A percentile compares a stretch with the other conserved stretches of the same genome.
Conservation (phyloP, 2,113 vertebrate genomes). For the Pseudorhombus dupliciocellatus region DNA sequence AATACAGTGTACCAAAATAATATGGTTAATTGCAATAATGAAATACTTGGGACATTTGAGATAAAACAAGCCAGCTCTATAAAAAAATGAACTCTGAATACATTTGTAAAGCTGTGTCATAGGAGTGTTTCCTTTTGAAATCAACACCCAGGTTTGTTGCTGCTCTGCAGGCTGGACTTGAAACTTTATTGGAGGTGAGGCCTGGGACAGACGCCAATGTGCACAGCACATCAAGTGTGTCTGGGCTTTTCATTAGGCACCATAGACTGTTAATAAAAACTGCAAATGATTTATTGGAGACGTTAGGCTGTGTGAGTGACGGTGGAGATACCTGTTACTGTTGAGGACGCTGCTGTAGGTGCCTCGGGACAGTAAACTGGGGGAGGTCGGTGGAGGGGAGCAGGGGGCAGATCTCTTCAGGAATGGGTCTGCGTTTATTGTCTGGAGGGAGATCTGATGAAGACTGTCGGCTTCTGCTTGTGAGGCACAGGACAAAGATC, state of each 20-base stretch:
- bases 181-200: background rate
- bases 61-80: background rate
- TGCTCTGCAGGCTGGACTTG: background rate
- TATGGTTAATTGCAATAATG: no score
- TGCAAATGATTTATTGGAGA: no score
- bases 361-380: slow-evolving; percentile 79
- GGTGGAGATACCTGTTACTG: slow-evolving; percentile 70
- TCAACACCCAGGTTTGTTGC: background rate
- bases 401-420: slow-evolving; percentile 89
- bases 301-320: background rate
- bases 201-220: no score
- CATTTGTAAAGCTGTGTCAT: background rate
- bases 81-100: background rate
- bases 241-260: no score
- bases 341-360: slow-evolving; percentile 94
- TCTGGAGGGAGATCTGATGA: slow-evolving; percentile 96
- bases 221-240: no score
- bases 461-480: slow-evolving; percentile 90
- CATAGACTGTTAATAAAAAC: no score
- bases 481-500: background rate
- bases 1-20: no score
- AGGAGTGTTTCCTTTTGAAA: background rate
- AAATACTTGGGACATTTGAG: no score
- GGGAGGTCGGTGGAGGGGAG: slow-evolving; percentile 86
- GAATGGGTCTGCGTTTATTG: slow-evolving; percentile 93